Evolutionary conservation across 2,797 vertebrate genomes (phyloP), one percentile per base, ranked within the genome.

Genomic region (Pelobates cultripes): DNA sequence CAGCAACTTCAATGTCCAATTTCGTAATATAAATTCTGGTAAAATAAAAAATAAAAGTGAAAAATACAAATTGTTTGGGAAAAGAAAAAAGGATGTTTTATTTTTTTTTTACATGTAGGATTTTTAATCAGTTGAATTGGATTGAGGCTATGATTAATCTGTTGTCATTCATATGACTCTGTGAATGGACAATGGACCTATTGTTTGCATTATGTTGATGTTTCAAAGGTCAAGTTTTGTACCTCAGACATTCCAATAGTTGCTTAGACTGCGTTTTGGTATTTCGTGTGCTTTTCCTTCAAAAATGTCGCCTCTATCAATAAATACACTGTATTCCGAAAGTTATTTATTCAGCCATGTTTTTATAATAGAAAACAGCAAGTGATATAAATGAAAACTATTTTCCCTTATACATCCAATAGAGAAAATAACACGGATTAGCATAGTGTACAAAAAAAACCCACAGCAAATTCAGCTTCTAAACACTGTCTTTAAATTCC

Each of bases 161-260:
- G 70, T 80, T 68, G 80, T 75, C 80, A 44, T 78, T 84, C 82
- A 61, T 83, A 86, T 72, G 67, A 43, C 74, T 70, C 72, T 87
- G 87, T 14, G 84, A 84, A 78, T 64, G 69, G 88, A 89, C 88
- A 87, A 82, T 82, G 79, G 79, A 86, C 85, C 86, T 75, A 73
- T 83, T 89, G 82, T 91, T 88, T 87, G 85, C 79, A 78, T 88
- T 85, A 85, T 80, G 88, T 85, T 84, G 70, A 76, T 79, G 82
- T 77, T 87, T 83, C 71, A 74, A 87, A 89, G 85, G 86, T 88
- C 80, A 84, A 69, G 70, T 86, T 86, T 88, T 88, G 80, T 88
- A 87, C 90, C 88, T 89, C 86, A 79, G 83, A 87, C 85, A 85
- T 85, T 88, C 87, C 88, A 87, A 75, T 73, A 61, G 86, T 86